Evolutionary conservation across 2,113 vertebrate genomes (phyloP), one percentile per base, ranked within the genome.

Genomic region (Nyctereutes procyonoides): DNA sequence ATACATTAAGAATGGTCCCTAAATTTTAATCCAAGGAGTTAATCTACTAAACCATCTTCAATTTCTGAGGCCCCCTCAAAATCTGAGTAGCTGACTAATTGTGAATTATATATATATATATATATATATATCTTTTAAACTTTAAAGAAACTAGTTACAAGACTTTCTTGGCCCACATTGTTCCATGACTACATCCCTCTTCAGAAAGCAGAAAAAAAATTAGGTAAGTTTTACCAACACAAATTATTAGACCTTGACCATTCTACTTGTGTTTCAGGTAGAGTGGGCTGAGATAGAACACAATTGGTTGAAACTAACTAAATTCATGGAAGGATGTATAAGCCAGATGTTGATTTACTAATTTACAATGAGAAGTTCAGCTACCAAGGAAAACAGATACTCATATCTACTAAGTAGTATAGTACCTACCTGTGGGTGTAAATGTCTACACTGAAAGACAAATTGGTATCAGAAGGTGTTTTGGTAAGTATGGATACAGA

Each of bases 341-440:
- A 86, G 28, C 35, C 56, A 90, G 12, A 62, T 69, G 10, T 32
- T 3, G 55, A 86, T 82, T 92, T 77, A 30, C 63, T 89, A 56
- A 97, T 88, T 82, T 95, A 55, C 48, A 22, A 6, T 88, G 17
- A 81, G 53, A 95, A 77, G 8, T 38, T 86, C 67, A 88, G 30
- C 4, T 82, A n/a, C 30, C 51, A 43, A 77, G 19, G 30, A 69
- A 88, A 95, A 15, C 32, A 71, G 80, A 55, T 58, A 65, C 20
- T 71, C 6, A 48, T 32, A 35, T 63, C 17, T 48, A 51, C 22
- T 63, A 56, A 60, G 4, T 1, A 65, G 14, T 63, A 74, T 48
- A 85, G 14, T 86, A 9, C 14, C 67, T 35, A n/a, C 35, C 22
- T 90, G 3, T 13, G 3, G 35, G 1, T 3, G 16, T 30, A 11